These are phyloP conservation scores for Donacobius atricapilla DNA, from an alignment of 2,113 vertebrate species.

Conservation along the genomic window DNA sequence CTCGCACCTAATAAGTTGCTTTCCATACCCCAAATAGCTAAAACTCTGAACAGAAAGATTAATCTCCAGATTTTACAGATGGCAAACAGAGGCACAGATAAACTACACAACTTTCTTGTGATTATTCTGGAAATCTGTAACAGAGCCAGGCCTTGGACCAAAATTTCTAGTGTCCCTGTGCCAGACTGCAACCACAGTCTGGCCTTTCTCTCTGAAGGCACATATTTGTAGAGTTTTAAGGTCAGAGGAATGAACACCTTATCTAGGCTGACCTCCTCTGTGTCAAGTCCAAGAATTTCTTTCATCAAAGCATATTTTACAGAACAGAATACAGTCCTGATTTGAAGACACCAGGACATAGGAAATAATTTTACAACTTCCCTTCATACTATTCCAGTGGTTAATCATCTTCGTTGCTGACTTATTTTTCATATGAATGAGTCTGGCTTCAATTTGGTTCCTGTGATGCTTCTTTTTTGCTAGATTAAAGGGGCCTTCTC, in stretches of 20 bases:
- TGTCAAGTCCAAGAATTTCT: neutral
- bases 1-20: neutral
- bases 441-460: neutral
- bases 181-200: constrained; percentile 7
- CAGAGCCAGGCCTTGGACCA: neutral
- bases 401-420: neutral
- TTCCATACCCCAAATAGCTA: neutral
- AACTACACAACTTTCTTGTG: neutral
- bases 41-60: neutral
- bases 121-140: constrained; percentile 10
- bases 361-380: neutral
- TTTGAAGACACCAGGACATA: neutral
- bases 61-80: neutral
- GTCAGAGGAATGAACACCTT: neutral
- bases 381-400: neutral
- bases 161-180: neutral
- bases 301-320: neutral
- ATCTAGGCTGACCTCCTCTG: neutral
- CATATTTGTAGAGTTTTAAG: neutral
- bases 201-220: neutral
- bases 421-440: constrained; percentile 15
- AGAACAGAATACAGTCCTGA: neutral
- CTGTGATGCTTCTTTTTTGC: neutral
- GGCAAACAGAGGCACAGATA: constrained; percentile 30
- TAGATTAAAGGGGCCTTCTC: neutral